Evolutionary conservation across 2,888 invertebrate species (phyloP).

Genomic region (Lampropteryx suffumata): DNA sequence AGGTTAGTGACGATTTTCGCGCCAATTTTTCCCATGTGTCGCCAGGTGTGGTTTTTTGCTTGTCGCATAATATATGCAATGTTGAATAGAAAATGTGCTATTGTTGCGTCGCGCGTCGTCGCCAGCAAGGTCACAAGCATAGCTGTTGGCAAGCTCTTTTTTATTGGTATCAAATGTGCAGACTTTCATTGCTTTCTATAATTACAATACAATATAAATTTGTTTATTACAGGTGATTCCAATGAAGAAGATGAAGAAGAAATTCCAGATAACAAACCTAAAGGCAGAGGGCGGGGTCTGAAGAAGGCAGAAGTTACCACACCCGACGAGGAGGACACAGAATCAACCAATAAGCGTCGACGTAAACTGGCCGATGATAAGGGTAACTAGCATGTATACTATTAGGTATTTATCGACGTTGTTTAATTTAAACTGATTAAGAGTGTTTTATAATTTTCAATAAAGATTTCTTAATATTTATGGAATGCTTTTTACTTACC

Average conservation of each 20-base stretch:
- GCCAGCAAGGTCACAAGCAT: too few species aligned
- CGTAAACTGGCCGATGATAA: constrained; percentile 70
- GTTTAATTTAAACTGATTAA: constrained; percentile 63
- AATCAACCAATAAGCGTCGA: constrained; percentile 62
- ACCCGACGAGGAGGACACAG: constrained; percentile 54
- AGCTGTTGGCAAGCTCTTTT: too few species aligned
- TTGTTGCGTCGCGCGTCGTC: too few species aligned
- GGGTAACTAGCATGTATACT: constrained; percentile 72
- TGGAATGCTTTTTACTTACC: constrained; percentile 62
- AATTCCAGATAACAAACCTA: constrained; percentile 57
- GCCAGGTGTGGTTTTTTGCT: too few species aligned
- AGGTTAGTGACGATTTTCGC: too few species aligned
- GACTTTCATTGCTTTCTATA: too few species aligned
- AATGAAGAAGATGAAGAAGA: constrained; percentile 57
- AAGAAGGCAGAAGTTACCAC: constrained; percentile 58
- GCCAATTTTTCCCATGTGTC: too few species aligned
- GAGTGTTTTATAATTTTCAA: constrained; percentile 68
- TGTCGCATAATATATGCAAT: too few species aligned
- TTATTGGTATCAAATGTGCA: too few species aligned
- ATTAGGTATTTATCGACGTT: constrained; percentile 52
- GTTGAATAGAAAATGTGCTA: too few species aligned
- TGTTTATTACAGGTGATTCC: constrained; percentile 49
- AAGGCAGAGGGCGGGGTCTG: constrained; percentile 58
- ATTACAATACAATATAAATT: too few species aligned
- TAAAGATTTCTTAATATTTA: constrained; percentile 71